These are phyloP conservation scores for Anas platyrhynchos DNA, from an alignment of 2,113 vertebrate genomes.

Conservation along the genomic window DNA sequence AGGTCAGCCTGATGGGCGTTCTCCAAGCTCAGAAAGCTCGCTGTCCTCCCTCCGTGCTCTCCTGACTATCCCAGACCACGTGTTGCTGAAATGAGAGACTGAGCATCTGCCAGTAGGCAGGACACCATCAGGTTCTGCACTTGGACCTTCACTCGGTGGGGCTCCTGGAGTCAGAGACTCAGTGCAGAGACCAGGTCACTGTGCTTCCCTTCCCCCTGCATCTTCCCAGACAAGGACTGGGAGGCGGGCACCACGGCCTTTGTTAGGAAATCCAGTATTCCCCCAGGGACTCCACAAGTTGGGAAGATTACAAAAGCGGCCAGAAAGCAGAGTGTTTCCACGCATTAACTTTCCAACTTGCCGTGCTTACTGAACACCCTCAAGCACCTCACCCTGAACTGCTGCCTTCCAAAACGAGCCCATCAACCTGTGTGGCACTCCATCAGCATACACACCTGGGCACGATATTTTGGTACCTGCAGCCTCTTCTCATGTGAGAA, in stretches of 20 bases:
- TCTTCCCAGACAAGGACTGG: not conserved
- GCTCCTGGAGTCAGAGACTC: not conserved
- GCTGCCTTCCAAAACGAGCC: not conserved
- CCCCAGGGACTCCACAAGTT: not conserved
- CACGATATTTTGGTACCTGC: not conserved
- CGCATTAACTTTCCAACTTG: not conserved
- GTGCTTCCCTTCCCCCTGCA: not conserved
- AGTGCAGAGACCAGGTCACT: not conserved
- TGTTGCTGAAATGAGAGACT: not conserved
- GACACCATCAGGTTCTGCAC: not conserved
- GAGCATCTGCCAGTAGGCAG: not conserved
- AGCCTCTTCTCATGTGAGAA: not conserved
- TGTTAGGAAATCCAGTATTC: not conserved
- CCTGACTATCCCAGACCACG: not conserved
- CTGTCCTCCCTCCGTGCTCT: not conserved
- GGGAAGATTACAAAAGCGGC: not conserved
- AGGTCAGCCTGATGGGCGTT: not conserved
- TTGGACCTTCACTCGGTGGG: not conserved
- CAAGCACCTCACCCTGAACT: not conserved
- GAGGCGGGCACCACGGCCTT: accelerated
- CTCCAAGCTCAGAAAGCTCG: not conserved
- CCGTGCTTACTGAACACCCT: not conserved
- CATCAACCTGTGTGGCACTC: not conserved
- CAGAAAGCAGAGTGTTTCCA: not conserved
- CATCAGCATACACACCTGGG: not conserved